phyloP scores from a whole-genome alignment of 2,888 invertebrate species.

The Polietes domitor region DNA sequence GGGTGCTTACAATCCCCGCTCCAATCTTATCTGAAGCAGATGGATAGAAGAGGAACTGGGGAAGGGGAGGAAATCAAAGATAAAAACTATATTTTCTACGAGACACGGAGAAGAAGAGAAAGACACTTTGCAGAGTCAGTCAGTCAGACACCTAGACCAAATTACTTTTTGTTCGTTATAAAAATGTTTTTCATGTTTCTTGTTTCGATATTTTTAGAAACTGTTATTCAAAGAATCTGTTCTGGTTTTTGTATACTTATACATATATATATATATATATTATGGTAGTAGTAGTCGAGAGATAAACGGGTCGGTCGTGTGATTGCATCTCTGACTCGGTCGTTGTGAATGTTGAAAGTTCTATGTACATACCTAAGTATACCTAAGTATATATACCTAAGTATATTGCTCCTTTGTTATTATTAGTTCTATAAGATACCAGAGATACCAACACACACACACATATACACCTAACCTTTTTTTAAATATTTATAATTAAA shows the following conservation, averaged over 20 bases:
- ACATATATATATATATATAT: background rate
- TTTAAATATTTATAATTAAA: conserved; percentile 13
- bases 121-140: background rate
- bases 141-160: background rate
- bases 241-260: background rate
- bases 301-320: background rate
- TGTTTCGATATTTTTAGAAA: conserved; percentile 12
- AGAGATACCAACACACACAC: background rate
- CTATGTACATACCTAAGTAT: too few relatives aligned
- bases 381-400: background rate
- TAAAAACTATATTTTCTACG: background rate
- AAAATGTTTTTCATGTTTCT: background rate
- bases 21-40: background rate
- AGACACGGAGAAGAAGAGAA: background rate
- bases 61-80: background rate
- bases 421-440: conserved; percentile 21
- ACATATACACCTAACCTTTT: background rate
- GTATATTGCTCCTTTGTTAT: background rate
- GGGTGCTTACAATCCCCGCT: conserved; percentile 74
- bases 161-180: background rate
- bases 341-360: too few relatives aligned
- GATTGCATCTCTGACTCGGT: background rate
- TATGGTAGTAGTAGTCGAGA: background rate
- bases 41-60: background rate
- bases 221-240: conserved; percentile 14